phyloP scores from a whole-genome alignment of 1,140 invertebrate species.

The Bemisia tabaci region DNA sequence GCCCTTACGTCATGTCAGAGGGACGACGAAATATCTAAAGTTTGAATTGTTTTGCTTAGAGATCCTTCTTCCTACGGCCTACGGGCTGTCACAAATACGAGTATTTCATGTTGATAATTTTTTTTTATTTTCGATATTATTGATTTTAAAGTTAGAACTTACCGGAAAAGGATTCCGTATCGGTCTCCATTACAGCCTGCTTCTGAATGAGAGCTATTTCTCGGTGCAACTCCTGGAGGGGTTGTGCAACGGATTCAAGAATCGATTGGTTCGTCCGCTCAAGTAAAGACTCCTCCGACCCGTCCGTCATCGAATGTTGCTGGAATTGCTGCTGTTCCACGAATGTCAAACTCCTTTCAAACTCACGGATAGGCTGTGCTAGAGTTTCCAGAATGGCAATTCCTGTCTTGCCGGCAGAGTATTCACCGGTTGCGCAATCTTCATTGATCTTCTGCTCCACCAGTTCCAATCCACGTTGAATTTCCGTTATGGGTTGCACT shows the following conservation, averaged over 20 bases:
- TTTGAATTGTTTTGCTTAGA: too few relatives aligned
- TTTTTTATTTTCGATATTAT: too few relatives aligned
- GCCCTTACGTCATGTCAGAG: too few relatives aligned
- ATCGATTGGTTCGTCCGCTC: constrained; percentile 20
- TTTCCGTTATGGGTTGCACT: constrained; percentile 43
- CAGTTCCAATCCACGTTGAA: constrained; percentile 40
- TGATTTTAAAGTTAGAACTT: too few relatives aligned
- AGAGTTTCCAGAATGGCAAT: constrained; percentile 37
- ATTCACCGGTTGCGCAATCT: constrained; percentile 18
- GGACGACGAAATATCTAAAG: too few relatives aligned
- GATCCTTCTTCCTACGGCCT: too few relatives aligned
- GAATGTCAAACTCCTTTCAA: constrained; percentile 21
- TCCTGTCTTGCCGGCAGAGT: constrained; percentile 13
- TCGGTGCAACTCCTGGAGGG: constrained; percentile 44
- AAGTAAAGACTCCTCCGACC: neutral
- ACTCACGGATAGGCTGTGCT: constrained; percentile 32
- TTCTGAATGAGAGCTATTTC: constrained; percentile 47
- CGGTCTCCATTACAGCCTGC: constrained; percentile 40
- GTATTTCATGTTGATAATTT: too few relatives aligned
- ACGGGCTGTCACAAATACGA: too few relatives aligned
- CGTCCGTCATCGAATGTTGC: constrained; percentile 5
- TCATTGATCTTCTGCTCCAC: constrained; percentile 27
- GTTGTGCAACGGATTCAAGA: constrained; percentile 20
- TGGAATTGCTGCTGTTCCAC: constrained; percentile 14
- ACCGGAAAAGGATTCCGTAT: constrained; percentile 11